Evolutionary conservation across 2,888 invertebrate species (phyloP), one percentile per base, ranked within the genome.

Genomic region (Octodonta nipae): DNA sequence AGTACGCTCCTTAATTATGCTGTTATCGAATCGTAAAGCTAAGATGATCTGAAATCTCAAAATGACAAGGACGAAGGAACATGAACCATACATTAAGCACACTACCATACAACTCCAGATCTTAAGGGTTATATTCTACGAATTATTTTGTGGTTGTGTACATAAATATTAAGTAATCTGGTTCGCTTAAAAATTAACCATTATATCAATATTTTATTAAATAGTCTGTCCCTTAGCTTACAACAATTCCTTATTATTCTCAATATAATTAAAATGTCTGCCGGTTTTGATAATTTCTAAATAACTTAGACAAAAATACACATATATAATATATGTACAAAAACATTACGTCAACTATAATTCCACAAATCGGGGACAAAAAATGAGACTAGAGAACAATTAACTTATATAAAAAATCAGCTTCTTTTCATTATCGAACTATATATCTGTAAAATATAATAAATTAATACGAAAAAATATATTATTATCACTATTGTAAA

Each of bases 231-330:
- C 47, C 52, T 52, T 54, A 49, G 48, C 44, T 51, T 51, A 52
- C 48, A 51, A 50, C 47, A 46, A 48, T 47, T 44, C 42, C 40
- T 49, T 47, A 47, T 44, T 44, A 46, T 38, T 43, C 43, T 48
- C 47, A 47, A 44, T 41, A 42, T 40, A 45, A 53, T 55, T 49
- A 51, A 54, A 55, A 43, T 53, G 53, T 49, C 54, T 51, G 53
- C 51, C 43, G 50, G 53, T 50, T 28, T 41, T 37, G 41, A 42
- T 45, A 35, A 40, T 39, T 41, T 45, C n/a, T n/a, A n/a, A n/a
- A n/a, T 47, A 49, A 50, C 49, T 52, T 52, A 55, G 46, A 47
- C 50, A 51, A n/a, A 45, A 50, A 48, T 47, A 49, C 42, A 47
- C 43, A 42, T 45, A 42, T 43, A 45, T 40, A 40, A 38, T 50